These are phyloP conservation scores for Eueremaeus valkanovi DNA, from an alignment of 2,888 invertebrate genomes.

Conservation along the genomic window DNA sequence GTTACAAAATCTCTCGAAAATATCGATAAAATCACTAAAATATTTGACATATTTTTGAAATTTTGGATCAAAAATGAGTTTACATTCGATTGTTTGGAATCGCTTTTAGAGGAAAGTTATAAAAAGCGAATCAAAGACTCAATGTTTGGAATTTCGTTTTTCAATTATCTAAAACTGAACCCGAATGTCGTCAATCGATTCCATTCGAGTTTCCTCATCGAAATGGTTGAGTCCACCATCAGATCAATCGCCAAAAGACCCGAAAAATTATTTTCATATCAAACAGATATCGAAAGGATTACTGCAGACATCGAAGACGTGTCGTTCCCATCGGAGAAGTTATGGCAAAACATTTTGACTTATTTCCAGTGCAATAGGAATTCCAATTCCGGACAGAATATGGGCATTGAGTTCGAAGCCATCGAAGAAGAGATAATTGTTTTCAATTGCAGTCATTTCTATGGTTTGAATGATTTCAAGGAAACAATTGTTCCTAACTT, in stretches of 20 bases:
- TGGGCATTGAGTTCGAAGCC: neutral
- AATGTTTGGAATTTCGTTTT: conserved; percentile 26
- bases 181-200: neutral
- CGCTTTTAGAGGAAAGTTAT: neutral
- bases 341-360: conserved; percentile 30
- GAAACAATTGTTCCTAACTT: conserved; percentile 8
- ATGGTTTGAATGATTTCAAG: neutral
- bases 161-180: conserved; percentile 19
- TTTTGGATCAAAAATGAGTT: conserved; percentile 8
- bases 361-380: neutral
- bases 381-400: neutral
- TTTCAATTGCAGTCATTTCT: conserved; percentile 15
- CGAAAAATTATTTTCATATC: conserved; percentile 4
- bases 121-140: conserved; percentile 14
- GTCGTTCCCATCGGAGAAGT: conserved; percentile 18
- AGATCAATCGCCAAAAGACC: neutral
- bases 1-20: neutral
- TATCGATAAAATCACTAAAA: neutral
- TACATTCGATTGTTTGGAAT: neutral
- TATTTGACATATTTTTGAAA: neutral
- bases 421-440: conserved; percentile 7
- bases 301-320: conserved; percentile 26
- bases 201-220: conserved; percentile 3
- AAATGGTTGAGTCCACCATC: conserved; percentile 15
- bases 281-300: conserved; percentile 16